Evolutionary conservation across 30 jellyfish, hydroid and myxozoan species (phyloP), one percentile per base, ranked within the genome.

Genomic region (Aurelia sp.): DNA sequence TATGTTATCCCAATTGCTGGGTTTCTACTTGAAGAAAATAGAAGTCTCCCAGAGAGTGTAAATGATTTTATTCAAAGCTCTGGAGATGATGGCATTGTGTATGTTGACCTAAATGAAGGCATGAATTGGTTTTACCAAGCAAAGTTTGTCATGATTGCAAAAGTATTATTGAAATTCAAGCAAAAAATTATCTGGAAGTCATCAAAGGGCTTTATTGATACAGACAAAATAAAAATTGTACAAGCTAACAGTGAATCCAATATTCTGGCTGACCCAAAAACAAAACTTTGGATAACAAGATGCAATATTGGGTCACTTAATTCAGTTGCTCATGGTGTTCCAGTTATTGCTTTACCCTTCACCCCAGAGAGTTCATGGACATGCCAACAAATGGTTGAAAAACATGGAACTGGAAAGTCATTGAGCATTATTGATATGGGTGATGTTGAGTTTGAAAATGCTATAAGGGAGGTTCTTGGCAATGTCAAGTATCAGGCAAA

Each of bases 1-100:
- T 47, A 22, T 41, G 88, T 80, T 20, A 71, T 88, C 17, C 96
- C 82, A n/a, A 59, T 88, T 30, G 65, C 88, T 16, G 96, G 96
- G 8, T 31, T 88, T 18, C 53, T 62, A 13, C 18, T 31, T 66
- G 31, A 70, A 17, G 77, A 78, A 8, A 52, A 18, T 2, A 18
- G 30, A 5, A 33, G 58, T 8, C 59, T 88, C 19, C 53, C 82
- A 12, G 74, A 35, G 5, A 82, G 78, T 41, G 27, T 67, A 1
- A 82, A 77, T 6, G 71, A 35, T 5, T 77, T 66, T 35, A 13
- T 88, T 10, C 82, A 60, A 30, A 69, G 65, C 22, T 66, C 91
- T 0, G 68, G 88, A 27, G 59, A 52, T 1, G 30, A 61, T 53
- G 96, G 91, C 8, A 19, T 77, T n/a, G 47, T 78, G 24, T 61